phyloP scores from a whole-genome alignment of 2,113 vertebrate species.

The Leptocoma aspasia region DNA sequence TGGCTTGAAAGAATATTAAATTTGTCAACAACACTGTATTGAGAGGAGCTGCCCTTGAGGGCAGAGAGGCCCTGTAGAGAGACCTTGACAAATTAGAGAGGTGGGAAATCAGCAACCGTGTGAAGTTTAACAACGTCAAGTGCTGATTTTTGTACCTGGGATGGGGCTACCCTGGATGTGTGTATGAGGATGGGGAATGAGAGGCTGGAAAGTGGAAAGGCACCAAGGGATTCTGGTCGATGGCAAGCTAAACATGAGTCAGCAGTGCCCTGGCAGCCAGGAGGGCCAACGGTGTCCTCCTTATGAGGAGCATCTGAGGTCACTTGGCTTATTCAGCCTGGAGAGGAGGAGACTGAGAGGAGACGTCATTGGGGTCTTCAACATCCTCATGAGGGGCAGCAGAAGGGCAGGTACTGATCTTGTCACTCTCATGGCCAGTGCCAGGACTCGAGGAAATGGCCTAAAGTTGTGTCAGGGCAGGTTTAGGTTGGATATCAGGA shows the following conservation, averaged over 20 bases:
- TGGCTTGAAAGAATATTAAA: not conserved
- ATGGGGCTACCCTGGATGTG: not conserved
- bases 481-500: not conserved
- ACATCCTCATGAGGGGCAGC: not conserved
- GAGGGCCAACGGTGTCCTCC: not conserved
- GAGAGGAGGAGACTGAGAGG: not conserved
- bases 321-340: not conserved
- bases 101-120: rapidly evolving
- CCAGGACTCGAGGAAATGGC: not conserved
- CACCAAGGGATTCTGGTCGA: rapidly evolving
- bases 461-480: not conserved
- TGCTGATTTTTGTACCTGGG: not conserved
- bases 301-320: not conserved
- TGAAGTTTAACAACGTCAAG: not conserved
- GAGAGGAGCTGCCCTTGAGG: not conserved
- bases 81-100: not conserved
- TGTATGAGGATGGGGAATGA: not conserved
- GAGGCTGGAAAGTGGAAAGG: not conserved
- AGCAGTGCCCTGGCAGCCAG: not conserved
- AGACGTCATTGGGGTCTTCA: not conserved
- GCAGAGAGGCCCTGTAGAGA: not conserved
- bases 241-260: rapidly evolving
- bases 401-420: rapidly evolving
- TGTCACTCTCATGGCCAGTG: not conserved
- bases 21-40: not conserved